Conservation (phyloP, 2,888 invertebrate genomes). For the Steromphala cineraria region DNA sequence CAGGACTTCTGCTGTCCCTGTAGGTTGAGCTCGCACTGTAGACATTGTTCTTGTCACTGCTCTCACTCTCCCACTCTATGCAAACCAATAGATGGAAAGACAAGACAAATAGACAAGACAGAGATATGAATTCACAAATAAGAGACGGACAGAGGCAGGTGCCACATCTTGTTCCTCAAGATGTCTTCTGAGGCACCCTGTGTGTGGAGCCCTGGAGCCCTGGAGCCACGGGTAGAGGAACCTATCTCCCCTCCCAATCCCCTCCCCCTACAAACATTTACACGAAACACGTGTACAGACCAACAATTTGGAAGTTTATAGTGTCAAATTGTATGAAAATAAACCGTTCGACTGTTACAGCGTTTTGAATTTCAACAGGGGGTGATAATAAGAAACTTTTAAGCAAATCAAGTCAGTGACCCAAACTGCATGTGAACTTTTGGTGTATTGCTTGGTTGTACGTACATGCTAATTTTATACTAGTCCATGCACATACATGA, state of each 20-base stretch:
- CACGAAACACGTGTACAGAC: conserved; percentile 57
- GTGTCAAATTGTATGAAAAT: background rate
- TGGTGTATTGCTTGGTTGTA: conserved; percentile 18
- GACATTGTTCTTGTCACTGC: no score
- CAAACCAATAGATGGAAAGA: no score
- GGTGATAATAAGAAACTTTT: background rate
- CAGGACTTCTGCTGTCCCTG: no score
- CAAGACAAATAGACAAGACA: no score
- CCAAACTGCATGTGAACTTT: conserved; percentile 17
- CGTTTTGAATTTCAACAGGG: background rate
- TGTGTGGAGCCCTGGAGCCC: background rate
- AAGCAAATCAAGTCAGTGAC: conserved; percentile 19
- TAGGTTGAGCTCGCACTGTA: no score
- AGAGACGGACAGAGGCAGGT: background rate
- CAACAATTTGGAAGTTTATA: background rate
- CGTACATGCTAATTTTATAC: background rate
- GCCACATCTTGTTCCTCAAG: background rate
- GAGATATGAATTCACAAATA: no score
- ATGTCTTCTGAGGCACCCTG: background rate
- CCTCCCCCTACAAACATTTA: conserved; percentile 25
- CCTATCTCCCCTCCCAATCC: background rate
- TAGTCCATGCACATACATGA: conserved; percentile 7
- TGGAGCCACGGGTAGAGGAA: background rate
- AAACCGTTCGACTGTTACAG: conserved; percentile 15
- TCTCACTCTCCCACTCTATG: no score